These are phyloP conservation scores for Plagodis pulveraria DNA, from an alignment of 2,888 invertebrate genomes.

Conservation along the genomic window DNA sequence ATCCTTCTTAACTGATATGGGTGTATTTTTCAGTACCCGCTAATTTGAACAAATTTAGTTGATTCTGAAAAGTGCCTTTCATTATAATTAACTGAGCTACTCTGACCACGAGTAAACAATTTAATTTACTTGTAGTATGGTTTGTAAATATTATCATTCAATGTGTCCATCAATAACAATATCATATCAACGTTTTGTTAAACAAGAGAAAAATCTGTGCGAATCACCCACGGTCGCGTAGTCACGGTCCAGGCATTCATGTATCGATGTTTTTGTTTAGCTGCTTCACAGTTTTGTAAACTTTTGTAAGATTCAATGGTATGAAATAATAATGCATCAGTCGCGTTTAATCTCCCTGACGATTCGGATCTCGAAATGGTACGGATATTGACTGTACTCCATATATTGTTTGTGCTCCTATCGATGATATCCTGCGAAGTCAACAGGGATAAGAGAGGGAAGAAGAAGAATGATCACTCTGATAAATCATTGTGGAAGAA, in stretches of 20 bases:
- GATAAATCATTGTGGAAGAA: conserved; percentile 72
- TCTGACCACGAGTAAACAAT: background rate
- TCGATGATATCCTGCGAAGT: conserved; percentile 47
- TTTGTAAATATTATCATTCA: conserved; percentile 47
- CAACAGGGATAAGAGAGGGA: conserved; percentile 46
- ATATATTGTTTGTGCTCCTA: conserved; percentile 43
- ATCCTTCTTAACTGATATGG: background rate
- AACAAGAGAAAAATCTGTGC: conserved; percentile 52
- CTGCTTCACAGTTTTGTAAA: conserved; percentile 56
- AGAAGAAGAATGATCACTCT: conserved; percentile 51
- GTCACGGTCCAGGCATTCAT: conserved; percentile 48
- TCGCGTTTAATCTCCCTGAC: conserved; percentile 45
- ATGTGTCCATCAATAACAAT: conserved; percentile 36
- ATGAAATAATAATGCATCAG: conserved; percentile 40
- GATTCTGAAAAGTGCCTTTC: too few relatives aligned
- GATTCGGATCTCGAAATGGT: conserved; percentile 59
- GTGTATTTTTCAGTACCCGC: background rate
- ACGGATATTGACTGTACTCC: conserved; percentile 41
- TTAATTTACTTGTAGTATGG: background rate
- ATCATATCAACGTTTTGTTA: conserved; percentile 36
- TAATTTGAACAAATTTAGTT: too few relatives aligned
- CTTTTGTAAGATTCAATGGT: conserved; percentile 31
- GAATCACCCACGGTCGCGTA: conserved; percentile 48
- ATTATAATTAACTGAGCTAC: background rate
- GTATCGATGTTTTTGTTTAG: conserved; percentile 53